Conservation (phyloP, 2,113 vertebrate genomes). For the Oophaga pumilio region DNA sequence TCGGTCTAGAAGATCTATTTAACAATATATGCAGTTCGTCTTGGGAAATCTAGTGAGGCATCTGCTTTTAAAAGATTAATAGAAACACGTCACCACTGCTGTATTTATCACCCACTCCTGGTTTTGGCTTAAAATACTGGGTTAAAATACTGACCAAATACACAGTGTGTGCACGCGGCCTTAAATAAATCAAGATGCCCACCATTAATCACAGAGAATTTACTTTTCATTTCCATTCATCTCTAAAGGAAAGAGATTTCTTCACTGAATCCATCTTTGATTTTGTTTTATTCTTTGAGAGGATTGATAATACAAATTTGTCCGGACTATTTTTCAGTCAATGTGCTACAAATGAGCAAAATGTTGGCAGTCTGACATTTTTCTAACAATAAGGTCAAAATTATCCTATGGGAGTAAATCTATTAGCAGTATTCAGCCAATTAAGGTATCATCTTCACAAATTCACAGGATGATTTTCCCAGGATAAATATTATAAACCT, state of each 20-base stretch:
- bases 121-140: too few relatives aligned
- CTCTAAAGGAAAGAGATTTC: background rate
- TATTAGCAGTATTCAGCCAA: conserved; percentile 47
- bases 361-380: conserved; percentile 27
- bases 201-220: too few relatives aligned
- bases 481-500: conserved; percentile 54
- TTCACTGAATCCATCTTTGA: background rate
- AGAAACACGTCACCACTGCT: too few relatives aligned
- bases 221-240: background rate
- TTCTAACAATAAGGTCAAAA: conserved; percentile 45
- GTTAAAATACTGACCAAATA: too few relatives aligned
- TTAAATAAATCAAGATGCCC: too few relatives aligned
- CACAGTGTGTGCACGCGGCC: too few relatives aligned
- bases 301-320: background rate
- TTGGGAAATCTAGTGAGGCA: too few relatives aligned
- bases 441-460: conserved; percentile 53
- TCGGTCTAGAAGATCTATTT: too few relatives aligned
- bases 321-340: background rate
- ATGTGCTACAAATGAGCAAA: conserved; percentile 22
- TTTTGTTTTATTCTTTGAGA: background rate
- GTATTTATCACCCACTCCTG: too few relatives aligned
- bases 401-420: conserved; percentile 44
- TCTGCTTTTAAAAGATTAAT: too few relatives aligned
- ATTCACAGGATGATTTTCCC: conserved; percentile 46
- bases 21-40: too few relatives aligned